phyloP scores from a whole-genome alignment of 2,113 vertebrate species.

The Calyptomena viridis region DNA sequence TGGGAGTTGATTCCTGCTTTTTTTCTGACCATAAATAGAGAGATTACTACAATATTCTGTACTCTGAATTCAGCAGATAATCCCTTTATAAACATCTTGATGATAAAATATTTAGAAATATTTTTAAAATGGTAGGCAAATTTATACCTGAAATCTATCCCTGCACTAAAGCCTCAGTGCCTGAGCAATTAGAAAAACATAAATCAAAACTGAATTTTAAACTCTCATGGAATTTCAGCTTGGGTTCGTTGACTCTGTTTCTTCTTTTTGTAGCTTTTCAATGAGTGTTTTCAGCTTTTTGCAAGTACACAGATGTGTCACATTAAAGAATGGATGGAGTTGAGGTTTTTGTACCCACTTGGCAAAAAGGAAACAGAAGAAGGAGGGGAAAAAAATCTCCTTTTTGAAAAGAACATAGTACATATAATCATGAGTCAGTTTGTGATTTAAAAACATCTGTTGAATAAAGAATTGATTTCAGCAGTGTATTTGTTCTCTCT shows the following conservation, averaged over 20 bases:
- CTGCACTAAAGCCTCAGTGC: neutral
- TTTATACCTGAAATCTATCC: neutral
- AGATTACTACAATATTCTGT: neutral
- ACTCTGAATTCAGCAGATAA: neutral
- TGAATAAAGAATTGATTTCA: conserved; percentile 48
- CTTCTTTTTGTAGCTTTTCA: neutral
- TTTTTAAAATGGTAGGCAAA: neutral
- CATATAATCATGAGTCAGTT: neutral
- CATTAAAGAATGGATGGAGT: neutral
- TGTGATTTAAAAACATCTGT: conserved; percentile 32
- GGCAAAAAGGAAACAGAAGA: neutral
- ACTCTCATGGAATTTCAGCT: neutral
- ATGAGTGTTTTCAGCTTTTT: neutral
- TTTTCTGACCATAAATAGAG: neutral
- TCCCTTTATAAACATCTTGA: neutral
- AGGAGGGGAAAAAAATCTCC: neutral
- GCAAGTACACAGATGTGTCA: neutral
- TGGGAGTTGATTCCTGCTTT: neutral
- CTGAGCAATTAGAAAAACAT: conserved; percentile 4
- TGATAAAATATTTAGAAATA: neutral
- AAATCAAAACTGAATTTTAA: conserved; percentile 17
- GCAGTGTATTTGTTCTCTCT: neutral
- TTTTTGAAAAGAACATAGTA: neutral
- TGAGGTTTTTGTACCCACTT: neutral
- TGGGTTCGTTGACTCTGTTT: neutral